Evolutionary conservation across 2,113 vertebrate species (phyloP).

Genomic region (Takifugu flavidus): DNA sequence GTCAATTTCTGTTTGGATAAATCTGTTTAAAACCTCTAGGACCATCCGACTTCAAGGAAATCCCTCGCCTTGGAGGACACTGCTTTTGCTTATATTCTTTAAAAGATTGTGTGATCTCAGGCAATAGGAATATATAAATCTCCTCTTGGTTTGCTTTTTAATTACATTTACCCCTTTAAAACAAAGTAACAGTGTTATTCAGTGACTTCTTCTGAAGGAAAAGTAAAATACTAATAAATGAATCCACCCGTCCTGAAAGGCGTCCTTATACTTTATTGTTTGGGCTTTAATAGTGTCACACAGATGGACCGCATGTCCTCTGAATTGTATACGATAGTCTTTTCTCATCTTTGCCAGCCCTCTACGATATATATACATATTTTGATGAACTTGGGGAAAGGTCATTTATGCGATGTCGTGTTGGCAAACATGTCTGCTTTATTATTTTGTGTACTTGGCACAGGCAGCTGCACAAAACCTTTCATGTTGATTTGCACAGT

Average conservation of each 20-base stretch:
- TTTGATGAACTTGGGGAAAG: constrained; percentile 31
- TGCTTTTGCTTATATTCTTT: constrained; percentile 21
- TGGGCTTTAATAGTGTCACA: constrained; percentile 7
- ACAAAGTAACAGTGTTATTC: constrained; percentile 43
- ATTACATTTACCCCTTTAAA: constrained; percentile 33
- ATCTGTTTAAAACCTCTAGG: constrained; percentile 41
- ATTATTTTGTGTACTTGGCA: constrained; percentile 27
- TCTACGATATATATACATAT: background rate
- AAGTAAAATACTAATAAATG: constrained; percentile 16
- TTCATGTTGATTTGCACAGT: constrained; percentile 63
- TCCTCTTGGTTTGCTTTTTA: constrained; percentile 29
- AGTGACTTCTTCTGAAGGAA: background rate
- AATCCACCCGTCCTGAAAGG: background rate
- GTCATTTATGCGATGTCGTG: constrained; percentile 26
- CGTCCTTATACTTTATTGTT: background rate
- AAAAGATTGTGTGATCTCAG: constrained; percentile 19
- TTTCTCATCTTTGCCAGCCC: too few relatives aligned
- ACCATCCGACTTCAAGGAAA: constrained; percentile 24
- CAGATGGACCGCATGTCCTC: background rate
- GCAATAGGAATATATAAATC: constrained; percentile 19
- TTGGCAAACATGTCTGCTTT: constrained; percentile 8
- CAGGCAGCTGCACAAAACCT: constrained; percentile 52
- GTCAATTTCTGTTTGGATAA: constrained; percentile 53
- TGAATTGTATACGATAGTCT: too few relatives aligned
- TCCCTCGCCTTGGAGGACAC: constrained; percentile 17